phyloP scores from a whole-genome alignment of 2,888 invertebrate species.

The Cantharis flavilabris region DNA sequence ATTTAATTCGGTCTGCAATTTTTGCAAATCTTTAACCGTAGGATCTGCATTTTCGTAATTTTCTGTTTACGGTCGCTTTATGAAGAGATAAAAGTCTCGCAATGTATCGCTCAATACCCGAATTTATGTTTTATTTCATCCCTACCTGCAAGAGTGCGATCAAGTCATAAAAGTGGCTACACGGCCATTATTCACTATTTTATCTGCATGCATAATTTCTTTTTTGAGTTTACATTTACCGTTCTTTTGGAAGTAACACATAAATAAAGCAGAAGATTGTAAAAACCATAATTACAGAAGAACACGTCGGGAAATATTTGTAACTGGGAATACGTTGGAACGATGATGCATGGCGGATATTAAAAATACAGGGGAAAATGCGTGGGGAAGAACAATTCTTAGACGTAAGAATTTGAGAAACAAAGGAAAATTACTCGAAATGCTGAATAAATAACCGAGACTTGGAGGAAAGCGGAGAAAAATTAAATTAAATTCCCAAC shows the following conservation, averaged over 20 bases:
- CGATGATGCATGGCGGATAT: neutral
- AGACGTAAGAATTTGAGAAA: neutral
- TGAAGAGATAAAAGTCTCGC: neutral
- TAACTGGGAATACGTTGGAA: neutral
- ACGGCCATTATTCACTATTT: neutral
- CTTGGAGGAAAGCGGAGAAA: neutral
- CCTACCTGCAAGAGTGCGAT: neutral
- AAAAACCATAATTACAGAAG: neutral
- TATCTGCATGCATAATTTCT: neutral
- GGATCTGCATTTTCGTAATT: neutral
- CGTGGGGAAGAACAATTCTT: neutral
- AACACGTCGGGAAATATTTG: neutral
- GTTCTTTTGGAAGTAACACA: neutral
- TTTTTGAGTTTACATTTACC: neutral
- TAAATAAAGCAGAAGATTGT: neutral
- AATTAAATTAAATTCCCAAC: neutral
- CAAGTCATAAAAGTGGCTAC: neutral
- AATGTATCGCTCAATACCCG: neutral
- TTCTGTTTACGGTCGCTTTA: neutral
- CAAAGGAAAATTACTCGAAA: neutral
- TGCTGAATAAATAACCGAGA: neutral
- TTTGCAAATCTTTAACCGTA: neutral
- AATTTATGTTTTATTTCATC: neutral
- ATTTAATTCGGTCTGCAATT: neutral
- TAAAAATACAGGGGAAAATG: neutral